Conservation (phyloP, 1,140 invertebrate species). For the Drosophila quadrilineata region DNA sequence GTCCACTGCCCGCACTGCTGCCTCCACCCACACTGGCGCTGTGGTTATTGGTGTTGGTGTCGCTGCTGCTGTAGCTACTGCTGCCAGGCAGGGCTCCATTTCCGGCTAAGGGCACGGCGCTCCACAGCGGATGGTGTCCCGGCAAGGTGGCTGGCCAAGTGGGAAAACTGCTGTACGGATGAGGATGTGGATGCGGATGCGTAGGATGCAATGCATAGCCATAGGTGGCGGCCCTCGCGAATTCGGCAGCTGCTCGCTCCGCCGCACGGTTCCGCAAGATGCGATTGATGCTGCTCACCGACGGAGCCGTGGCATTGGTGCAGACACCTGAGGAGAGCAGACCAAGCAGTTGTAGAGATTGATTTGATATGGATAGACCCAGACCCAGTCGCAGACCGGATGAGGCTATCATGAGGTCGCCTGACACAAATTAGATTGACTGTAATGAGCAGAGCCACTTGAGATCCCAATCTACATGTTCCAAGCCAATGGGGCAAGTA, state of each 20-base stretch:
- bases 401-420: slow-evolving; percentile 57
- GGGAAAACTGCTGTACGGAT: slow-evolving; percentile 86
- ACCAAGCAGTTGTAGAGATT: background rate
- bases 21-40: slow-evolving; percentile 46
- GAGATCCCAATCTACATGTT: slow-evolving; percentile 55
- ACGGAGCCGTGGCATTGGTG: slow-evolving; percentile 94
- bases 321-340: slow-evolving; percentile 85
- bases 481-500: background rate
- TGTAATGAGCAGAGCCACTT: slow-evolving; percentile 64
- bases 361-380: background rate
- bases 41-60: slow-evolving; percentile 44
- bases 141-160: slow-evolving; percentile 62
- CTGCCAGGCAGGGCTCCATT: slow-evolving; percentile 18
- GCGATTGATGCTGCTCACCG: slow-evolving; percentile 95
- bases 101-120: slow-evolving; percentile 46
- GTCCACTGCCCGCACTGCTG: slow-evolving; percentile 56
- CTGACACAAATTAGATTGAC: slow-evolving; percentile 72
- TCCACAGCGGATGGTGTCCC: slow-evolving; percentile 68
- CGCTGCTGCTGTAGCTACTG: slow-evolving; percentile 32
- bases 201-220: slow-evolving; percentile 89
- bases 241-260: slow-evolving; percentile 95
- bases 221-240: slow-evolving; percentile 94
- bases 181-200: slow-evolving; percentile 84
- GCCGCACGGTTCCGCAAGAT: slow-evolving; percentile 95
- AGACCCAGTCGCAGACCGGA: too few species aligned